Conservation (phyloP, 2,888 invertebrate genomes). For the Acholoe squamosa region DNA sequence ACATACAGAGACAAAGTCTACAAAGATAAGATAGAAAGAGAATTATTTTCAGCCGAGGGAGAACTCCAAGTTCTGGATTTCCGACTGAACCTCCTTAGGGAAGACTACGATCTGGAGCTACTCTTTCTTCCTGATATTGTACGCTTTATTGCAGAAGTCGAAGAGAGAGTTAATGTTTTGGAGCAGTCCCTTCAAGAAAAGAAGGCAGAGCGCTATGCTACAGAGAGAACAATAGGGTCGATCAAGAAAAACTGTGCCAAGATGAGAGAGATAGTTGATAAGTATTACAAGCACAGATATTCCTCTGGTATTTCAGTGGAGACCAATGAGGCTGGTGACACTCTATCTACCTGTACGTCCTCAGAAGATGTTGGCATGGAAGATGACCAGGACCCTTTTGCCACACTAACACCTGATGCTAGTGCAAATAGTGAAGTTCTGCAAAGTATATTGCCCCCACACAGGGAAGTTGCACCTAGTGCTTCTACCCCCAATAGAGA, state of each 20-base stretch:
- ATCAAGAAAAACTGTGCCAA: slow-evolving; percentile 60
- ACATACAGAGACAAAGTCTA: too few relatives aligned
- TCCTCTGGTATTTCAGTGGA: slow-evolving; percentile 34
- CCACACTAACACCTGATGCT: not conserved
- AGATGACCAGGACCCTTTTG: slow-evolving; percentile 5
- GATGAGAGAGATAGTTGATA: slow-evolving; percentile 70
- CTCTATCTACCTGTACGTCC: slow-evolving; percentile 25
- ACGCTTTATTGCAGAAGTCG: slow-evolving; percentile 74
- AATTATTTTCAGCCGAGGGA: slow-evolving; percentile 71
- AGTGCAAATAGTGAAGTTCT: not conserved
- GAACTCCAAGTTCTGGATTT: slow-evolving; percentile 75
- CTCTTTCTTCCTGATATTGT: slow-evolving; percentile 78
- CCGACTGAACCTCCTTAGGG: slow-evolving; percentile 74
- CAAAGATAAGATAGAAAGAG: slow-evolving; percentile 68
- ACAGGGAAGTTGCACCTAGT: not conserved
- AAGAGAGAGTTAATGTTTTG: slow-evolving; percentile 72
- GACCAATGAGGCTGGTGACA: slow-evolving; percentile 43
- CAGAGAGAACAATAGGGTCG: not conserved
- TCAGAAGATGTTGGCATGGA: not conserved
- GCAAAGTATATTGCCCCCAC: not conserved
- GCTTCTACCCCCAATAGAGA: not conserved
- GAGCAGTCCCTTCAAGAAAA: slow-evolving; percentile 69
- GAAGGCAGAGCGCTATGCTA: slow-evolving; percentile 62
- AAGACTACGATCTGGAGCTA: slow-evolving; percentile 76
- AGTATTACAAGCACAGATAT: slow-evolving; percentile 1